A percentile compares a stretch with the other conserved stretches of the same genome.
These are phyloP conservation scores for Parazoanthus darwini DNA, from an alignment of 92 coral and sea anemone species.

Conservation along the genomic window DNA sequence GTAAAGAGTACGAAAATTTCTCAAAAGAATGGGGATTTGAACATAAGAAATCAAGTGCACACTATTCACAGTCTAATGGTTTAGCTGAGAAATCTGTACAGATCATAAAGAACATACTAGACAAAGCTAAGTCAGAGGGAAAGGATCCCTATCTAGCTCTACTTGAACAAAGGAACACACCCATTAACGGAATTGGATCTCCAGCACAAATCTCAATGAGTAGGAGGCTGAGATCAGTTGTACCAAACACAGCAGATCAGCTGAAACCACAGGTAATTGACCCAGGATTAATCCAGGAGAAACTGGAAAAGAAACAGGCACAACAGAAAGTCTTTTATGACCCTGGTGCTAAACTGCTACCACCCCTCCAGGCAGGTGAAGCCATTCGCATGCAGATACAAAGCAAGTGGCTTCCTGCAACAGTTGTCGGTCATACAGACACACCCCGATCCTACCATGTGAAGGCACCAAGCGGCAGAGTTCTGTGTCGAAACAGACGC, in stretches of 20 bases:
- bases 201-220: conserved; percentile 12
- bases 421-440: neutral
- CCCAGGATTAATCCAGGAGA: conserved; percentile 19
- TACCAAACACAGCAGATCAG: conserved; percentile 4
- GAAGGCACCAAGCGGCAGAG: conserved; percentile 4
- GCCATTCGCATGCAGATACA: conserved; percentile 31
- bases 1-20: neutral
- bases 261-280: conserved; percentile 41
- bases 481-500: conserved; percentile 2
- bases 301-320: conserved; percentile 35
- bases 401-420: conserved; percentile 37
- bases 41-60: conserved; percentile 24
- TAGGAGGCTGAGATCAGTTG: neutral
- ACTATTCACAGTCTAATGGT: conserved; percentile 42
- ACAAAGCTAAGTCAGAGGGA: neutral
- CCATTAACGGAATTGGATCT: conserved; percentile 5
- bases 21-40: conserved; percentile 26
- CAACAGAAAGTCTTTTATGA: conserved; percentile 39
- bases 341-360: conserved; percentile 31
- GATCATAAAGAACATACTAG: conserved; percentile 16
- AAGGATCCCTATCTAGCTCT: conserved; percentile 5
- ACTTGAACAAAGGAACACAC: conserved; percentile 16
- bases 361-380: conserved; percentile 45
- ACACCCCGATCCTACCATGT: conserved; percentile 41
- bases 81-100: conserved; percentile 40